Conservation (phyloP, 2,113 vertebrate genomes). For the Syrmaticus mikado region DNA sequence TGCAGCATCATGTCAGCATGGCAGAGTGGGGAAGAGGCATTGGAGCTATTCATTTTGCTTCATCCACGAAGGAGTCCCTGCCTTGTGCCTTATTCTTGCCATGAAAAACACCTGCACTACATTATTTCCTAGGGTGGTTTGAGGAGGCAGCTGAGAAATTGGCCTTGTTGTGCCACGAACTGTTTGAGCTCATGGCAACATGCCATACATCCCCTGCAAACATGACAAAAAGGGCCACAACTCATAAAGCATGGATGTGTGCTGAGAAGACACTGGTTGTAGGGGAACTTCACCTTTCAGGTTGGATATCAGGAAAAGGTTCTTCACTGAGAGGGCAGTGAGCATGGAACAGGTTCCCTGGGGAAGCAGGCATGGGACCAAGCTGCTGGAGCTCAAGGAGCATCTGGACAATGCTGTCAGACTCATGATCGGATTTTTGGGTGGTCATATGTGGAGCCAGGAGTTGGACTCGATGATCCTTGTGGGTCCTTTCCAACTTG, state of each 20-base stretch:
- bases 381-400: too few species aligned
- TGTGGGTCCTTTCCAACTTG: too few species aligned
- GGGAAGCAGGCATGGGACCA: too few species aligned
- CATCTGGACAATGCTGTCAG: too few species aligned
- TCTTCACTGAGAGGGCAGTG: too few species aligned
- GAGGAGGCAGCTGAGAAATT: neutral
- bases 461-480: too few species aligned
- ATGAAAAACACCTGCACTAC: rapidly evolving
- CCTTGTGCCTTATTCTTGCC: neutral
- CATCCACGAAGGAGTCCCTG: neutral
- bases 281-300: neutral
- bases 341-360: too few species aligned
- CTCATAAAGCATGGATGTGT: neutral
- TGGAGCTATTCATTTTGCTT: neutral
- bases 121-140: neutral
- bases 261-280: neutral
- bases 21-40: neutral
- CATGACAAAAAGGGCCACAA: neutral
- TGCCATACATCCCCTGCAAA: rapidly evolving
- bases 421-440: too few species aligned
- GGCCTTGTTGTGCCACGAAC: rapidly evolving
- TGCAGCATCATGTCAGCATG: neutral
- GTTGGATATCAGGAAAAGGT: too few species aligned
- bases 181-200: neutral
- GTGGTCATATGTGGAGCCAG: too few species aligned